Conservation (phyloP, 2,797 vertebrate species). For the Xenops minutus region DNA sequence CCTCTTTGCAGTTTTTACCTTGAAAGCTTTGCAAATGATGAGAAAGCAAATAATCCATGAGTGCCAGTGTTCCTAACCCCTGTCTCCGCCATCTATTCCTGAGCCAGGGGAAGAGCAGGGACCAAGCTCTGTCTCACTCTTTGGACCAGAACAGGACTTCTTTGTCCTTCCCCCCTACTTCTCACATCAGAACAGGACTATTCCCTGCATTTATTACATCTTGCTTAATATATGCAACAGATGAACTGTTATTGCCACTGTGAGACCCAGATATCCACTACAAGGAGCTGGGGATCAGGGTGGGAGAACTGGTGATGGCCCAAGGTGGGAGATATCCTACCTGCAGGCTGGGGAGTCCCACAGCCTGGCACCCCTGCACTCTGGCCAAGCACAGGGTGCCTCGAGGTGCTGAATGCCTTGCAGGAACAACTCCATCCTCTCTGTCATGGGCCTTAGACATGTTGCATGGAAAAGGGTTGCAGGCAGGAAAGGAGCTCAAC, state of each 20-base stretch:
- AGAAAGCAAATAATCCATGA: background rate
- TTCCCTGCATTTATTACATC: background rate
- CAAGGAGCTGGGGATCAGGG: background rate
- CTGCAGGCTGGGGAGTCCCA: background rate
- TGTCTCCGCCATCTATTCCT: background rate
- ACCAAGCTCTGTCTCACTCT: background rate
- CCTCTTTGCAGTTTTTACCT: background rate
- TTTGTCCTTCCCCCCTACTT: background rate
- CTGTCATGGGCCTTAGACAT: background rate
- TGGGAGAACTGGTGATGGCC: background rate
- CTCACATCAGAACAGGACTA: background rate
- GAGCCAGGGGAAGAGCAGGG: fast-evolving
- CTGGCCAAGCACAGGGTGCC: background rate
- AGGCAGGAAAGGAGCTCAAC: background rate
- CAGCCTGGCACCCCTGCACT: background rate
- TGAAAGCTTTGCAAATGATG: background rate
- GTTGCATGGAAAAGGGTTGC: fast-evolving
- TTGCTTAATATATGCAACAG: background rate
- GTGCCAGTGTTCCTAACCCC: background rate
- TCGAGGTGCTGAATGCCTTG: background rate
- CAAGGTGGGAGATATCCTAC: background rate
- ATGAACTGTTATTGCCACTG: background rate
- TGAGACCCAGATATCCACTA: background rate
- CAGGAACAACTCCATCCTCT: background rate
- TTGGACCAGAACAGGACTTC: background rate